Evolutionary conservation across 2,797 vertebrate genomes (phyloP), one percentile per base, ranked within the genome.

Genomic region (Arctocebus calabarensis): DNA sequence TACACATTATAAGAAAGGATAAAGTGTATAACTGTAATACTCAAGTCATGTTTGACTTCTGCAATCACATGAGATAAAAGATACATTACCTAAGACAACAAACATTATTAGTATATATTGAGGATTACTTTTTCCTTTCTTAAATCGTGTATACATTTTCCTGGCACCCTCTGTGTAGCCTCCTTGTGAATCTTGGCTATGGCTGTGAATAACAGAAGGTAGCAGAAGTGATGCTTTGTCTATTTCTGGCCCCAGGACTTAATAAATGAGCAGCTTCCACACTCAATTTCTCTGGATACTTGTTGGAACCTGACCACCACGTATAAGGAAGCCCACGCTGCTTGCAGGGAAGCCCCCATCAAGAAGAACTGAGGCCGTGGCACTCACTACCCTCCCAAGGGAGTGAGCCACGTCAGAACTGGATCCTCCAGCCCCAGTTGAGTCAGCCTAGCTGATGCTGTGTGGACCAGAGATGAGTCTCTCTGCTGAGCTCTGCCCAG

Each of bases 331-430:
- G 57, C 43, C 74, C 16, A 52, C 19, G 20, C 3, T 43, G 45
- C 40, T 55, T 75, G 8, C 13, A 10, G 25, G 89, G 55, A 90
- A 19, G 11, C 3, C 57, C 29, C 1, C 0, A 2, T 2, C 32
- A 34, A 84, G 20, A 92, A 55, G 52, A 59, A 59, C 0, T 23
- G n/a, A 40, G 43, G 55, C 43, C 3, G 0, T 3, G 29, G 8
- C 29, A 59, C n/a, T 17, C 27, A 16, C 0, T 0, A 8, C 19
- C 16, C 55, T n/a, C n/a, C 32, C 29, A 20, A 6, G 37, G 0
- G 6, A 40, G 11, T 43, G 14, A 43, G 22, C 14, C 27, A 4
- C 16, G 37, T 95, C 2, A 68, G 52, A 92, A 78, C 4, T 45
- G 66, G 43, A 68, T 23, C 19, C 43, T 78, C 34, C n/a, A 73